Evolutionary conservation across 1,140 invertebrate species (phyloP).

Genomic region (Polyergus mexicanus): DNA sequence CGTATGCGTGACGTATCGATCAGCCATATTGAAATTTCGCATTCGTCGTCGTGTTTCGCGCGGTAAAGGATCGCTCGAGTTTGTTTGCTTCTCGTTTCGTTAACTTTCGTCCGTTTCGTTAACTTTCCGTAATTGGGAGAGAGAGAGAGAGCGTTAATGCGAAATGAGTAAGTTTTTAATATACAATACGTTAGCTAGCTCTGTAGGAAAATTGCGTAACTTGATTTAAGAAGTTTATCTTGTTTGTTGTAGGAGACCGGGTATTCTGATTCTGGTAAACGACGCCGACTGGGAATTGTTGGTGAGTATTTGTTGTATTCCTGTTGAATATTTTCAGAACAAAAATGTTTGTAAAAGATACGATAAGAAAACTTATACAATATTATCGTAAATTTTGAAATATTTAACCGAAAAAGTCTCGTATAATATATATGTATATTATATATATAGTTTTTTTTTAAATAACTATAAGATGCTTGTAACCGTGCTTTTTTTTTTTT

Average conservation of each 20-base stretch:
- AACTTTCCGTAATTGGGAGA: slow-evolving; percentile 33
- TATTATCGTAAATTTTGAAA: background rate
- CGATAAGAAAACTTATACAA: background rate
- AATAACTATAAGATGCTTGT: background rate
- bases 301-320: slow-evolving; percentile 85
- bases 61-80: background rate
- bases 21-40: background rate
- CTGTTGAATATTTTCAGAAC: background rate
- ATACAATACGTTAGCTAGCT: background rate
- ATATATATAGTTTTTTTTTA: background rate
- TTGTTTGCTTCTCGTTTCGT: background rate
- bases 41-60: background rate
- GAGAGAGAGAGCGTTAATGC: background rate
- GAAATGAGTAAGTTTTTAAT: slow-evolving; percentile 30
- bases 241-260: slow-evolving; percentile 90
- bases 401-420: background rate
- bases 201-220: background rate
- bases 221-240: slow-evolving; percentile 45
- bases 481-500: background rate
- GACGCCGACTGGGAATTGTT: slow-evolving; percentile 97
- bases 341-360: background rate
- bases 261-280: slow-evolving; percentile 97
- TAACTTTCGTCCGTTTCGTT: background rate
- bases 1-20: no score
- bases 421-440: background rate